Evolutionary conservation across 2,888 invertebrate species (phyloP), one percentile per base, ranked within the genome.

Genomic region (Drosophila infuscata): DNA sequence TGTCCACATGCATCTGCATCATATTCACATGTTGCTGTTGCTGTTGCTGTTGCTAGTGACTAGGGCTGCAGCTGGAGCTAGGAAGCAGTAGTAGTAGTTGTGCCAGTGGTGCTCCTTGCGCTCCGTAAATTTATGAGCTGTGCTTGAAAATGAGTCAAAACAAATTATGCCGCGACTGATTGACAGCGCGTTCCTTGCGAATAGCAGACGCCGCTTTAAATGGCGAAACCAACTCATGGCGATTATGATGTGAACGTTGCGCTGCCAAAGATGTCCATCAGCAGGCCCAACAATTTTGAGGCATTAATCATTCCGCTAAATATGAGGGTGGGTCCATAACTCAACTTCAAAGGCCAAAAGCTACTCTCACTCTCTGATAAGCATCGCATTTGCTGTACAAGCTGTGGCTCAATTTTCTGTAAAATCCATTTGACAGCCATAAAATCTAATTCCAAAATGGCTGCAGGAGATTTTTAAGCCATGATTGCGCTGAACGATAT

Each of bases 61-160:
- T 48, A 59, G 59, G 59, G 20, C 51, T 60, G 25, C 0, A 49
- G 32, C 51, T n/a, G 35, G 12, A 38, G 33, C 67, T 69, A 70
- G 46, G 33, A 46, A 38, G 53, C 43, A 64, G 67, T 43, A 60
- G 46, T 56, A 20, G 63, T 15, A 25, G 33, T 52, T 48, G 61
- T 52, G 29, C 25, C 25, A 25, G 25, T 25, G 25, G 25, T 53
- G 49, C 71, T 57, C 36, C 71, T 54, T 52, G 43, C 43, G 76
- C 54, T 59, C 61, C 53, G 59, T 63, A 69, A 88, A 88, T 90
- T 88, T 88, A 89, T 87, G 89, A 79, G 78, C 74, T 86, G 87
- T 74, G 89, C 89, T 89, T 90, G 89, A 90, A 90, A 88, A 88
- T 89, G 89, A 90, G 84, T 90, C 90, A 90, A 89, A 90, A 88